Evolutionary conservation across 2,888 invertebrate species (phyloP).

Genomic region (Antheraea assamensis): DNA sequence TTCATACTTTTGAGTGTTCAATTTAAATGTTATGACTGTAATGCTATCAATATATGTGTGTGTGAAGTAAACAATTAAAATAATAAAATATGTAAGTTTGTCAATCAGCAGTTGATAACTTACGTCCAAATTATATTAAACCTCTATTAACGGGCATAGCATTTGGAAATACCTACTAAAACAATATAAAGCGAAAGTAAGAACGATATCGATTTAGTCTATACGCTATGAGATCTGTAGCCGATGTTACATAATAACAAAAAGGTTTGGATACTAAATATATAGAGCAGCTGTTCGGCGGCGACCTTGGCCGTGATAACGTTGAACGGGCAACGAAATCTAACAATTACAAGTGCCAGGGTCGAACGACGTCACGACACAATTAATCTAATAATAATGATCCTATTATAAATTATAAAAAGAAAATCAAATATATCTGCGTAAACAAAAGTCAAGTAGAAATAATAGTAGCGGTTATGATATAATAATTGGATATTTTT

Average conservation of each 20-base stretch:
- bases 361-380: slow-evolving; percentile 42
- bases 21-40: not conserved
- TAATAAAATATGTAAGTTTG: not conserved
- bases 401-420: slow-evolving; percentile 7
- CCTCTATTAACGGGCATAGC: not conserved
- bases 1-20: not conserved
- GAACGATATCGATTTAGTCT: slow-evolving; percentile 26
- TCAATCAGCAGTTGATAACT: not conserved
- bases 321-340: slow-evolving; percentile 65
- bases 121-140: not conserved
- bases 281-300: slow-evolving; percentile 55
- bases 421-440: not conserved
- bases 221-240: slow-evolving; percentile 25
- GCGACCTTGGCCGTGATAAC: slow-evolving; percentile 76
- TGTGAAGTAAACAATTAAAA: not conserved
- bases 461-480: not conserved
- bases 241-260: slow-evolving; percentile 35
- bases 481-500: no score
- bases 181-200: not conserved
- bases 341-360: slow-evolving; percentile 71
- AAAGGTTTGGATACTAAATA: slow-evolving; percentile 39
- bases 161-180: not conserved
- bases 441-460: not conserved
- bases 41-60: not conserved
- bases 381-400: slow-evolving; percentile 16